phyloP scores from a whole-genome alignment of 2,113 vertebrate species.

The Tetrax tetrax region DNA sequence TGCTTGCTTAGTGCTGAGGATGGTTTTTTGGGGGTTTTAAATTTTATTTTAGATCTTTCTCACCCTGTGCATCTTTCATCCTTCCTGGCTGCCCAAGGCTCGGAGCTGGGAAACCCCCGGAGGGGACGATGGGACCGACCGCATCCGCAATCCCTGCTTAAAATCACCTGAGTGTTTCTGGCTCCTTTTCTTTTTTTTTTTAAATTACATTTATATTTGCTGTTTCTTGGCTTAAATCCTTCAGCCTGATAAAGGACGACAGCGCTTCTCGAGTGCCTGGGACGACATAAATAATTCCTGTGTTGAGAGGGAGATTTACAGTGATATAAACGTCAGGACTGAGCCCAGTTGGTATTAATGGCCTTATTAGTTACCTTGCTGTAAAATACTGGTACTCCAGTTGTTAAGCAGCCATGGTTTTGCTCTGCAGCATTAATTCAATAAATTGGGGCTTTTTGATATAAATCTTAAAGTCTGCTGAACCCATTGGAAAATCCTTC shows the following conservation, averaged over 20 bases:
- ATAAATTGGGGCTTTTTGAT: constrained; percentile 64
- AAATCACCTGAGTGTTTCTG: not conserved
- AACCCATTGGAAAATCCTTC: constrained; percentile 63
- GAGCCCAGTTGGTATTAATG: constrained; percentile 79
- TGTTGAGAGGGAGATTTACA: constrained; percentile 73
- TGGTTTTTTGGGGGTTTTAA: not conserved
- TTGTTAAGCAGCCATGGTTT: constrained; percentile 71
- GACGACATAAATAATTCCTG: constrained; percentile 68
- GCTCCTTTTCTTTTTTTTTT: not conserved
- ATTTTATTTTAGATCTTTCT: not conserved
- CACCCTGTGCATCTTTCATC: not conserved
- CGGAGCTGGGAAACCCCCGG: not conserved
- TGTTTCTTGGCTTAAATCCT: constrained; percentile 21
- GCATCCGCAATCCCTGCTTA: fast-evolving
- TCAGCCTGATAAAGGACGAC: constrained; percentile 55
- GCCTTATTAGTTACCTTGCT: constrained; percentile 80
- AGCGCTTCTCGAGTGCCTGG: constrained; percentile 2
- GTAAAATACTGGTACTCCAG: constrained; percentile 76
- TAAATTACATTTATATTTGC: not conserved
- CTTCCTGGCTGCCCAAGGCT: not conserved
- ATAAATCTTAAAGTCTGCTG: constrained; percentile 65
- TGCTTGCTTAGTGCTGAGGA: not conserved
- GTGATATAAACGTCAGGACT: constrained; percentile 71
- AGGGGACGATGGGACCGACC: not conserved
- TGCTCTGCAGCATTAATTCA: constrained; percentile 73